Base-by-base conservation (phyloP, 2,888 invertebrate genomes). In the Papilio gigon region DNA sequence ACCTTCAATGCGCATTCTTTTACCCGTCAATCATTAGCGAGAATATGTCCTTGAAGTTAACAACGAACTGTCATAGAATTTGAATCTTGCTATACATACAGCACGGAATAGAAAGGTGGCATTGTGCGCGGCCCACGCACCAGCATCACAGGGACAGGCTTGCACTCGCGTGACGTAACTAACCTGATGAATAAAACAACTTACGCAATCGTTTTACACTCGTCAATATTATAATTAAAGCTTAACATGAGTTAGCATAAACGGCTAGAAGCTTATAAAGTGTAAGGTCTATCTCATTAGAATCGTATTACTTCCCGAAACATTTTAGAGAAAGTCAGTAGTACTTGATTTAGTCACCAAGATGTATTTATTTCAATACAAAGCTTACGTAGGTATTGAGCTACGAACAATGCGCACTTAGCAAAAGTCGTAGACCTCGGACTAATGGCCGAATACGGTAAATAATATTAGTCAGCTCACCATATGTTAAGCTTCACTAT, bases 61-160 rank as follows among this genome's bases (percentile, higher is more conserved):
- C 17, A 8, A 17, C 42, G 8, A 44, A 20, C 44, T 2, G 20
- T 2, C 9, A 20, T 44, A 9, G 22, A 11, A 11, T 22, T 47
- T 47, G 47, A 22, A 47, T 47, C 5, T 22, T 47, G 11, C 22
- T 11, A 47, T 47, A 47, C 9, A 9, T 65, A 66, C 56, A 35
- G 37, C 69, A 64, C 53, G 62, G 70, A 73, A 81, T 85, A 82
- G 83, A 86, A 83, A 84, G 83, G 78, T 77, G 72, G 81, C 77
- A 83, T 85, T 85, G 85, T 85, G 63, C 78, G 75, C 68, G 78
- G 71, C 79, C 80, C 78, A 84, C 81, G 82, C 83, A 81, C 81
- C 77, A 79, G 79, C 58, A 74, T 76, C 74, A 73, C 72, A 78
- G 75, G 81, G 81, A 82, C 53, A 30, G 53, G 78, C 44, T 59